Evolutionary conservation across 2,113 vertebrate species (phyloP).

Genomic region (Otocyon megalotis): DNA sequence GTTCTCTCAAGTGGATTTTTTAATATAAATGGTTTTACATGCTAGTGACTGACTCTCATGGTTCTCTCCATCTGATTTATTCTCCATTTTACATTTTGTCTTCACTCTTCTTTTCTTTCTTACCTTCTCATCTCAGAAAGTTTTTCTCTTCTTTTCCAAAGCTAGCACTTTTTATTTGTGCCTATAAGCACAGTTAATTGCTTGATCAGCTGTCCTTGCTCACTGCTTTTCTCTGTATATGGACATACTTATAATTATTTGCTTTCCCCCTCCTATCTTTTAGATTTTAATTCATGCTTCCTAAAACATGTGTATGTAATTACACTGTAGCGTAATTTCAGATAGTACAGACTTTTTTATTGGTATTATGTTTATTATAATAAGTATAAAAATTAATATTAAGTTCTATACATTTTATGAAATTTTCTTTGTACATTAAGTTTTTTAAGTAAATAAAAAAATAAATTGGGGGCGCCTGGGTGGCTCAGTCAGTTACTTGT

Average conservation of each 20-base stretch:
- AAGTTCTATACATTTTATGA: background rate
- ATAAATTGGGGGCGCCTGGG: no score
- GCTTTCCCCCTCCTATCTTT: background rate
- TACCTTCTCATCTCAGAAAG: background rate
- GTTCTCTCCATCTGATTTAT: background rate
- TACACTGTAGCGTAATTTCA: background rate
- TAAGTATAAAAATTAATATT: background rate
- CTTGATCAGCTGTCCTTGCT: background rate
- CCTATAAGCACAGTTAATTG: background rate
- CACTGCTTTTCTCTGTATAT: background rate
- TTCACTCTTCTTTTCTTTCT: conserved; percentile 7
- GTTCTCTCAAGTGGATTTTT: background rate
- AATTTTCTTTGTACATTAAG: conserved; percentile 14
- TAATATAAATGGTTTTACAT: conserved; percentile 7
- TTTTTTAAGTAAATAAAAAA: conserved; percentile 20
- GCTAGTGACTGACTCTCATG: background rate
- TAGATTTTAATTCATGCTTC: conserved; percentile 44
- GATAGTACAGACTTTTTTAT: background rate
- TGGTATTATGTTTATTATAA: background rate
- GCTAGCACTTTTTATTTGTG: background rate
- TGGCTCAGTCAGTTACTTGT: no score
- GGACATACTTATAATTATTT: background rate
- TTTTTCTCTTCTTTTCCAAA: background rate
- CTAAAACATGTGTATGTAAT: background rate
- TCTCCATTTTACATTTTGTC: background rate